Percentiles rank a stretch among this genome's conserved stretches.
These are phyloP conservation scores for Spilarctia lutea DNA, from an alignment of 2,888 invertebrate genomes.

Conservation along the genomic window DNA sequence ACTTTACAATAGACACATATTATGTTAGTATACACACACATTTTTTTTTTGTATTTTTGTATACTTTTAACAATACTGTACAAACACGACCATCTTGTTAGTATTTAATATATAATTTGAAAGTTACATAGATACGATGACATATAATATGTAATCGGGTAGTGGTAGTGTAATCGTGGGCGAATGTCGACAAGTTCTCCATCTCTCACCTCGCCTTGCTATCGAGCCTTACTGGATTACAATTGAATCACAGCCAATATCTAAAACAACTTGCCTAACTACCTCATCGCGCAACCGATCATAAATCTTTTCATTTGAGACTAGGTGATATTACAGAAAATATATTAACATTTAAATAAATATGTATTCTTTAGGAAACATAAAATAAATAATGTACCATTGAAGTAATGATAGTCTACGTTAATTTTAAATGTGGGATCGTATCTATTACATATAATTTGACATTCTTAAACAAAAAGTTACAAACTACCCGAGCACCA, in stretches of 20 bases:
- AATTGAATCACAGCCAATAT: constrained; percentile 78
- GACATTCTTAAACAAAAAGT: constrained; percentile 46
- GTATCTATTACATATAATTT: constrained; percentile 31
- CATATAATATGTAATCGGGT: constrained; percentile 18
- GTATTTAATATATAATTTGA: constrained; percentile 48
- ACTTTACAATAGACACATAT: constrained; percentile 70
- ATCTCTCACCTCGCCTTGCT: constrained; percentile 23
- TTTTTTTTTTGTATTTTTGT: constrained; percentile 53
- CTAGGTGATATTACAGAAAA: constrained; percentile 51
- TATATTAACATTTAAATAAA: constrained; percentile 18
- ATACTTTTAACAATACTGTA: constrained; percentile 73
- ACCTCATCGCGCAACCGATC: constrained; percentile 19
- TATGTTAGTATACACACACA: constrained; percentile 62
- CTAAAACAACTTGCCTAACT: constrained; percentile 38
- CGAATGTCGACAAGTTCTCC: constrained; percentile 17
- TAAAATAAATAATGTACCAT: constrained; percentile 23
- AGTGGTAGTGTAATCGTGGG: constrained; percentile 59
- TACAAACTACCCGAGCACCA: constrained; percentile 74
- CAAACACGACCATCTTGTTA: constrained; percentile 71
- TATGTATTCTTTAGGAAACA: constrained; percentile 8
- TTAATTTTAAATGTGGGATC: constrained; percentile 23
- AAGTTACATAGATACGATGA: constrained; percentile 27
- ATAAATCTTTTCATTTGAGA: constrained; percentile 62
- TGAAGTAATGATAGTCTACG: constrained; percentile 23
- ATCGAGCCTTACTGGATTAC: constrained; percentile 57